phyloP scores from a whole-genome alignment of 2,797 vertebrate species.

The Discoglossus pictus region DNA sequence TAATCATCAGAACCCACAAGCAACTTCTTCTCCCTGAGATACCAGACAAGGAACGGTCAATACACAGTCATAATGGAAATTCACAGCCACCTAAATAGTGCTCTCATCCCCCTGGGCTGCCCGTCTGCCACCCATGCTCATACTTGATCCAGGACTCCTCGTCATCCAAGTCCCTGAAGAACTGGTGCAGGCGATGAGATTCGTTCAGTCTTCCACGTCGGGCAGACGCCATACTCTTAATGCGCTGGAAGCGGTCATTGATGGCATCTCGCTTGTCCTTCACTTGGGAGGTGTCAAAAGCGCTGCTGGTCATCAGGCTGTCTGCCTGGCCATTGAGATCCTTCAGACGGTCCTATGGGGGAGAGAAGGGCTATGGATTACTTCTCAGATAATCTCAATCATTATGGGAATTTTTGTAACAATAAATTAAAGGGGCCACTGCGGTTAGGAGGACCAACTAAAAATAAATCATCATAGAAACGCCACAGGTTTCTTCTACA shows the following conservation, averaged over 20 bases:
- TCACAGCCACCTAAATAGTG: not conserved
- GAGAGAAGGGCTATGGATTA: rapidly evolving
- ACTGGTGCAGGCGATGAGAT: slow-evolving; percentile 96
- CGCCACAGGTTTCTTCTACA: too few relatives aligned
- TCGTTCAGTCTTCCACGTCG: slow-evolving; percentile 89
- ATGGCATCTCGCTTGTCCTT: slow-evolving; percentile 93
- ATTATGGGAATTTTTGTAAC: too few relatives aligned
- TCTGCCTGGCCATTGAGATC: slow-evolving; percentile 95
- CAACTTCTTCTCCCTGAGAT: slow-evolving; percentile 91
- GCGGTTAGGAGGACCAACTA: too few relatives aligned
- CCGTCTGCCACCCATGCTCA: slow-evolving; percentile 44
- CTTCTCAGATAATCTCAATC: too few relatives aligned
- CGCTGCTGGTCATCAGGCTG: slow-evolving; percentile 93
- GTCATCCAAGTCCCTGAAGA: slow-evolving; percentile 97
- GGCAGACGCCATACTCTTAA: slow-evolving; percentile 88
- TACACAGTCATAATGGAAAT: not conserved
- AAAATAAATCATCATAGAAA: too few relatives aligned
- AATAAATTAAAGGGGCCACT: too few relatives aligned
- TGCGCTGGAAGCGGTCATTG: slow-evolving; percentile 88
- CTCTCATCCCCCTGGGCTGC: not conserved
- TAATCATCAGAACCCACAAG: slow-evolving; percentile 97
- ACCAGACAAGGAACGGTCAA: not conserved
- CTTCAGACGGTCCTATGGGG: slow-evolving; percentile 88
- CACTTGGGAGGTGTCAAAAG: slow-evolving; percentile 93
- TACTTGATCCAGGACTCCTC: slow-evolving; percentile 99